phyloP scores from a whole-genome alignment of 2,888 invertebrate species.

The Steinernema hermaphroditum region DNA sequence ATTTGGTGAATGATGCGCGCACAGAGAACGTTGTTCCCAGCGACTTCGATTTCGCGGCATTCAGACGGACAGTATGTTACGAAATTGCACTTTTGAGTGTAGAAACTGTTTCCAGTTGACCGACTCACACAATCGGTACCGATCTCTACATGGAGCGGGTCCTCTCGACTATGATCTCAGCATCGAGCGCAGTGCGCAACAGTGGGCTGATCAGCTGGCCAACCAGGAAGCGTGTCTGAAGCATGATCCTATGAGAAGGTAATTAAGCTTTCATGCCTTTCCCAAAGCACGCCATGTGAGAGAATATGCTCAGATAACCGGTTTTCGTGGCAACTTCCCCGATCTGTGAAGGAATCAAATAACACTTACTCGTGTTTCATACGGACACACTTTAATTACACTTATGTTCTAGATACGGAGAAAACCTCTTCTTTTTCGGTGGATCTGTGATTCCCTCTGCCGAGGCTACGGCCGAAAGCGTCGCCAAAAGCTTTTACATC shows the following conservation, averaged over 20 bases:
- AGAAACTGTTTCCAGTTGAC: slow-evolving; percentile 19
- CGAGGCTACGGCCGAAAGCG: slow-evolving; percentile 54
- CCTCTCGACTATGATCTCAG: slow-evolving; percentile 43
- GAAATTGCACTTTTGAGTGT: not conserved
- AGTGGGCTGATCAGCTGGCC: slow-evolving; percentile 58
- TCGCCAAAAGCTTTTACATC: slow-evolving; percentile 56
- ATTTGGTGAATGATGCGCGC: not conserved
- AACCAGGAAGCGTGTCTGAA: slow-evolving; percentile 48
- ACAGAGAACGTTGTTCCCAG: not conserved
- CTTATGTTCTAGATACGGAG: slow-evolving; percentile 50
- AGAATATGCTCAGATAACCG: not conserved
- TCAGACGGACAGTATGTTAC: not conserved
- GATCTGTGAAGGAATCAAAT: not conserved
- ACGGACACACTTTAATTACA: not conserved
- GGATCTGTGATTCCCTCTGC: slow-evolving; percentile 43
- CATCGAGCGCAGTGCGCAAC: slow-evolving; percentile 51
- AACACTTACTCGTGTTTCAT: not conserved
- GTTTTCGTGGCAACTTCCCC: not conserved
- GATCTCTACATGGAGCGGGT: slow-evolving; percentile 49
- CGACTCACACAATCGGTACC: slow-evolving; percentile 53
- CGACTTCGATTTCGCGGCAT: slow-evolving; percentile 27
- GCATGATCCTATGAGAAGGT: slow-evolving; percentile 57
- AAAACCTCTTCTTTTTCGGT: slow-evolving; percentile 60
- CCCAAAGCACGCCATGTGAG: not conserved
- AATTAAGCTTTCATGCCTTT: slow-evolving; percentile 31